A percentile compares a stretch with the other conserved stretches of the same genome.
Conservation (phyloP, 1,140 invertebrate species). For the Zophobas morio region DNA sequence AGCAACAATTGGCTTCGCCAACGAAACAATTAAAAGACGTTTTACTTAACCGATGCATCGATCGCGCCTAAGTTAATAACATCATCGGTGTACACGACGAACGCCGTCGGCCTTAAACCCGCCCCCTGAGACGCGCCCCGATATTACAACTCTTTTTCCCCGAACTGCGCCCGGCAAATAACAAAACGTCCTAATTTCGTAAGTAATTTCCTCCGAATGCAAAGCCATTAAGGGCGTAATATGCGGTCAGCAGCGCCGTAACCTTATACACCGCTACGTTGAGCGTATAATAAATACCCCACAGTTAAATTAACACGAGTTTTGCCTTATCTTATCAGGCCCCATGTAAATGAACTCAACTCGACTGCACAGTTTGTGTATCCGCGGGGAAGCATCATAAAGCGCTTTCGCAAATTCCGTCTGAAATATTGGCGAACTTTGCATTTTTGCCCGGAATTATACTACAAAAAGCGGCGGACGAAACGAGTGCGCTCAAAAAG, state of each 20-base stretch:
- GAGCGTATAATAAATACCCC: slow-evolving; percentile 49
- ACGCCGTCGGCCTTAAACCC: neutral
- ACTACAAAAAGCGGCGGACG: neutral
- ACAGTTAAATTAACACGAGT: slow-evolving; percentile 54
- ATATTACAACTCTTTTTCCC: too few species aligned
- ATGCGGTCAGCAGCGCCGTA: slow-evolving; percentile 35
- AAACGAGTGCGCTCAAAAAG: slow-evolving; percentile 13
- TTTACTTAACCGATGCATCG: too few species aligned
- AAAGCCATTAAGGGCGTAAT: slow-evolving; percentile 39
- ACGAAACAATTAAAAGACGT: too few species aligned
- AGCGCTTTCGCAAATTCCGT: slow-evolving; percentile 38
- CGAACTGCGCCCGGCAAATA: neutral
- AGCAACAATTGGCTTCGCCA: slow-evolving; percentile 46
- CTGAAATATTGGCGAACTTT: slow-evolving; percentile 35
- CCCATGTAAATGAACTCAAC: slow-evolving; percentile 49
- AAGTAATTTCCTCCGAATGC: slow-evolving; percentile 41
- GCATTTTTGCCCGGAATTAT: slow-evolving; percentile 13
- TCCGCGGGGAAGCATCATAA: slow-evolving; percentile 43
- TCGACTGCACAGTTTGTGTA: slow-evolving; percentile 46
- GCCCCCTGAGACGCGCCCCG: neutral
- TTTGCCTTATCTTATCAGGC: slow-evolving; percentile 52
- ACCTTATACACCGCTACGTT: slow-evolving; percentile 33
- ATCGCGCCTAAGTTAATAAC: too few species aligned
- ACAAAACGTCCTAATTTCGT: slow-evolving; percentile 40
- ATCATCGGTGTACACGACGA: too few species aligned